Evolutionary conservation across 2,113 vertebrate genomes (phyloP).

Genomic region (Cavia porcellus): DNA sequence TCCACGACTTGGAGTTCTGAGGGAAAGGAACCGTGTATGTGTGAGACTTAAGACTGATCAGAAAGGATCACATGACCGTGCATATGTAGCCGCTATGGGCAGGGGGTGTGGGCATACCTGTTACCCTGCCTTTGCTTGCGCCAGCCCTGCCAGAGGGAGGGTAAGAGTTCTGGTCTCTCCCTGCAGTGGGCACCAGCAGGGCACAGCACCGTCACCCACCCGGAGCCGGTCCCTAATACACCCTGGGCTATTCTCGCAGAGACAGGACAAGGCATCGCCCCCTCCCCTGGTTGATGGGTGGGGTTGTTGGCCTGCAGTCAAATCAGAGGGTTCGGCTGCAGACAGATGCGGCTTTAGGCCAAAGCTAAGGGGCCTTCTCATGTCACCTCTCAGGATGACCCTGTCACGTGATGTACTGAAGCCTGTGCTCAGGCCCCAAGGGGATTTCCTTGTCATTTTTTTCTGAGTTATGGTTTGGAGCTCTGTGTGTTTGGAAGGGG

Average conservation of each 20-base stretch:
- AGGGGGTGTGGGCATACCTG: rapidly evolving
- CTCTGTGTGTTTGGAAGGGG: not conserved
- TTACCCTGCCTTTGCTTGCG: no score
- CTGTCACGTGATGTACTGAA: not conserved
- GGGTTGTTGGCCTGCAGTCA: not conserved
- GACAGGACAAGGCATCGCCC: not conserved
- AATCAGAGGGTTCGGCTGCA: not conserved
- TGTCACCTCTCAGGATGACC: not conserved
- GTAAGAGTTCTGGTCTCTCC: not conserved
- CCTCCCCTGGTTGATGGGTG: not conserved
- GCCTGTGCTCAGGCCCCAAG: not conserved
- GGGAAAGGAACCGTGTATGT: not conserved
- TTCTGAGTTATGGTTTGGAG: not conserved
- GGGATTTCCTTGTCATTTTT: not conserved
- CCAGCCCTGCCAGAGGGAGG: not conserved
- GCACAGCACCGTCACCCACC: not conserved
- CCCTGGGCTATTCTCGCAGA: not conserved
- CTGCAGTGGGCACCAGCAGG: not conserved
- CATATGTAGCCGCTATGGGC: not conserved
- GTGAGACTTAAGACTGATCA: not conserved
- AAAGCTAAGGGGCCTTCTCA: not conserved
- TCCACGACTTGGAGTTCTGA: not conserved
- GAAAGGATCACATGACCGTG: not conserved
- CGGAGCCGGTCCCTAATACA: not conserved
- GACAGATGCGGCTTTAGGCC: not conserved